These are phyloP conservation scores for Cryptus viduatorius DNA, from an alignment of 2,888 invertebrate genomes.

Conservation along the genomic window DNA sequence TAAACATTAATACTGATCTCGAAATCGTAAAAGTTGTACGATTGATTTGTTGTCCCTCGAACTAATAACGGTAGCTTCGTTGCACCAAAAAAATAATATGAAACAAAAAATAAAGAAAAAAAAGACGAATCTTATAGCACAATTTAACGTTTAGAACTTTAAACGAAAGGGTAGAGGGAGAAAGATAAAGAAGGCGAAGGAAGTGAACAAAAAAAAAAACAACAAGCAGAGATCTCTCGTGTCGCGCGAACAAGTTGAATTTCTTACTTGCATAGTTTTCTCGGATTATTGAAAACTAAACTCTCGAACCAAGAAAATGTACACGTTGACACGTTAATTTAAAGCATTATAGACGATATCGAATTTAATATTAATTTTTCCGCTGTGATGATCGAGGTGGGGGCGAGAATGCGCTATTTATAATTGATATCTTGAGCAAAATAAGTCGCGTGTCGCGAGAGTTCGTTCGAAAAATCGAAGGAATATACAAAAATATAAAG, in stretches of 20 bases:
- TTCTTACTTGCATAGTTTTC: slow-evolving; percentile 7
- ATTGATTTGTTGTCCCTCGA: slow-evolving; percentile 21
- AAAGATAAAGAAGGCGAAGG: not conserved
- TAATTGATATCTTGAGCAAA: slow-evolving; percentile 2
- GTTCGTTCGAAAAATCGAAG: slow-evolving; percentile 21
- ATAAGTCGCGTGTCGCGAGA: slow-evolving; percentile 17
- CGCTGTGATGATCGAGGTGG: slow-evolving; percentile 31
- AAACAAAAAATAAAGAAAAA: slow-evolving; percentile 17
- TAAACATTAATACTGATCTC: slow-evolving; percentile 35
- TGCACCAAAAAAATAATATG: slow-evolving; percentile 23
- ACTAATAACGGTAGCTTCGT: slow-evolving; percentile 29
- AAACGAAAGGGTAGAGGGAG: slow-evolving; percentile 8
- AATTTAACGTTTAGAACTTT: slow-evolving; percentile 60
- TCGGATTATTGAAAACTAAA: not conserved
- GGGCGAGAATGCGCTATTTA: not conserved
- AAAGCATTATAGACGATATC: slow-evolving; percentile 13
- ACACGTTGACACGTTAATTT: slow-evolving; percentile 12
- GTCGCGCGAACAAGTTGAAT: slow-evolving; percentile 9
- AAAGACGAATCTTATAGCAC: slow-evolving; percentile 59
- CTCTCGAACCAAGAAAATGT: not conserved
- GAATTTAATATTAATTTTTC: slow-evolving; percentile 32
- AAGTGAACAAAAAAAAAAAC: slow-evolving; percentile 1
- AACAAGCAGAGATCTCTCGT: not conserved
- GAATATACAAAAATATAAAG: slow-evolving; percentile 9
- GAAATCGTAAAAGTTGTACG: slow-evolving; percentile 27